Conservation (phyloP, 2,797 vertebrate species). For the Hozukius guyotensis region DNA sequence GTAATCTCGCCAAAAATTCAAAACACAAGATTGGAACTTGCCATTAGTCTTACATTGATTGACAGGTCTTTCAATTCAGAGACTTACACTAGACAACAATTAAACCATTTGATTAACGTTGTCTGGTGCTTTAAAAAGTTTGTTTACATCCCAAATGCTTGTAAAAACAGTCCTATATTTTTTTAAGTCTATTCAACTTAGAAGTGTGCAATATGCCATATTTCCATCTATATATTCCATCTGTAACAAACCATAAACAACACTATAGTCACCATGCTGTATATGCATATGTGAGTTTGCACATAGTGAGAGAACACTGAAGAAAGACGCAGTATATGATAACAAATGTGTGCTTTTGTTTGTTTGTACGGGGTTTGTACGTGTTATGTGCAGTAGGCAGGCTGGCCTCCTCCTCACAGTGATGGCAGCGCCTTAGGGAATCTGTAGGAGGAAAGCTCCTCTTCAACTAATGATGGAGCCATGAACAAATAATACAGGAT, state of each 20-base stretch:
- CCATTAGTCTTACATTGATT: background rate
- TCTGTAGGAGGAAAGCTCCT: slow-evolving; percentile 65
- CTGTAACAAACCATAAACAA: background rate
- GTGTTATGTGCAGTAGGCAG: slow-evolving; percentile 51
- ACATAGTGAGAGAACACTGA: background rate
- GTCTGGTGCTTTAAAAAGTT: background rate
- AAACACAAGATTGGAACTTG: background rate
- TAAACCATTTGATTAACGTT: slow-evolving; percentile 5
- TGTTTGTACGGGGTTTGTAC: slow-evolving; percentile 27
- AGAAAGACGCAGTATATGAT: slow-evolving; percentile 17
- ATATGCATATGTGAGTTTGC: background rate
- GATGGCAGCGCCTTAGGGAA: slow-evolving; percentile 60
- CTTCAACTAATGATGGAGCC: slow-evolving; percentile 22
- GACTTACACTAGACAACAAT: background rate
- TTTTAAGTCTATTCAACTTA: background rate
- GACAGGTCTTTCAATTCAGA: background rate
- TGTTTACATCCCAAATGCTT: slow-evolving; percentile 1
- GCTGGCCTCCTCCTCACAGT: slow-evolving; percentile 57
- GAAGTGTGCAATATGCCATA: background rate
- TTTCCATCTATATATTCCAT: too few species aligned
- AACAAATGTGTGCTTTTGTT: slow-evolving; percentile 16
- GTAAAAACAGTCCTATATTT: background rate
- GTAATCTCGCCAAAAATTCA: background rate
- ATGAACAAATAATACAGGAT: slow-evolving; percentile 17
- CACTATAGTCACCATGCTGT: background rate